Percentiles rank a stretch among this genome's conserved stretches.
These are phyloP conservation scores for Drosophila differens DNA, from an alignment of 2,888 invertebrate species.

Conservation along the genomic window DNA sequence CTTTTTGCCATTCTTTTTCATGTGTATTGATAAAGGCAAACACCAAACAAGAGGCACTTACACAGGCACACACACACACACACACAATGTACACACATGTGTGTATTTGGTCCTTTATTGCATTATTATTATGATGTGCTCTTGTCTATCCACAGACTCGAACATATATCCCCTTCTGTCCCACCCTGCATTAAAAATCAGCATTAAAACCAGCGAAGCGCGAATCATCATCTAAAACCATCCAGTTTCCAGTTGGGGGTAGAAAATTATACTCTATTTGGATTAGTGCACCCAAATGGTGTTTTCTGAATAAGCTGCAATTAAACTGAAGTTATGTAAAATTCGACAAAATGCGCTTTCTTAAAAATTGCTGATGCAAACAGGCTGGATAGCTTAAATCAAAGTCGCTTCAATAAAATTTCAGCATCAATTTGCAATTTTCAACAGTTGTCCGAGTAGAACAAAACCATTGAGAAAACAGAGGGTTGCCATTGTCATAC, in stretches of 20 bases:
- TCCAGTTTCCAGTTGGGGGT: neutral
- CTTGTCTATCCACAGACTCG: constrained; percentile 13
- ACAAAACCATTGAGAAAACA: constrained; percentile 20
- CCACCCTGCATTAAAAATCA: constrained; percentile 25
- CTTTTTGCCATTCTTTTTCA: constrained; percentile 53
- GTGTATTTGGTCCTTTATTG: constrained; percentile 40
- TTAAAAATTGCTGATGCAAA: constrained; percentile 24
- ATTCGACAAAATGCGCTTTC: constrained; percentile 21
- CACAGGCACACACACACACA: neutral
- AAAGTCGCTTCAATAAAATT: constrained; percentile 45
- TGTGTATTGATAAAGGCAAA: constrained; percentile 55
- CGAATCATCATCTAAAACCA: constrained; percentile 34
- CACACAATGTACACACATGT: neutral
- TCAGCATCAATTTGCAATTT: constrained; percentile 60
- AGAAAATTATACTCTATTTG: constrained; percentile 5
- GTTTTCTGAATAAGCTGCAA: constrained; percentile 5
- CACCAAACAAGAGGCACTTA: constrained; percentile 11
- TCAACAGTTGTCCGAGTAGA: constrained; percentile 60
- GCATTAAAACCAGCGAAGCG: constrained; percentile 47
- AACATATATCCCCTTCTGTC: neutral
- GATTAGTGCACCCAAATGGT: constrained; percentile 25
- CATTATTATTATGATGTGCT: constrained; percentile 45
- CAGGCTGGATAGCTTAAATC: constrained; percentile 39
- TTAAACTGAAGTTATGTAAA: constrained; percentile 21
- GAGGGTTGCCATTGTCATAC: constrained; percentile 52